Evolutionary conservation across 2,888 invertebrate species (phyloP).

Genomic region (Coelopa pilipes): DNA sequence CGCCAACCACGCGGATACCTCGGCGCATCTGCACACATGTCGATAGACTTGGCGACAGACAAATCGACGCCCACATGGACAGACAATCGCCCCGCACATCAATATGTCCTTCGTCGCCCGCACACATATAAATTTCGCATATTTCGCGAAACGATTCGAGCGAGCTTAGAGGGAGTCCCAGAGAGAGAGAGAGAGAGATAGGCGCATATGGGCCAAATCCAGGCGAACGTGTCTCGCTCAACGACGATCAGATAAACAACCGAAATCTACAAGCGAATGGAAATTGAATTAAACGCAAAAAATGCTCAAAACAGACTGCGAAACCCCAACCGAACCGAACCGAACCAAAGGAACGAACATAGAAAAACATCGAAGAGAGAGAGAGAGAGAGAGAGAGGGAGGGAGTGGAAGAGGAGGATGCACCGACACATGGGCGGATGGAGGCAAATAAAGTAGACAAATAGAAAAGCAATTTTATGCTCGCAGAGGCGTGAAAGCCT

Average conservation of each 20-base stretch:
- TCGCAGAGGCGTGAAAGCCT: constrained; percentile 61
- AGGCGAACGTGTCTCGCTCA: constrained; percentile 22
- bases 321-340: neutral
- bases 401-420: neutral
- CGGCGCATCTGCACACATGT: too few relatives aligned
- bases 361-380: neutral
- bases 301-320: neutral
- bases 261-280: constrained; percentile 32
- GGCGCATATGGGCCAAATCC: too few relatives aligned
- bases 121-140: too few relatives aligned
- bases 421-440: constrained; percentile 13
- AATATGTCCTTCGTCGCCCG: neutral
- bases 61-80: too few relatives aligned
- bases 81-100: neutral
- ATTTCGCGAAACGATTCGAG: neutral
- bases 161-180: neutral
- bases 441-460: constrained; percentile 10
- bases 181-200: neutral
- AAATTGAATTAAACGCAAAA: constrained; percentile 37
- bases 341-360: constrained; percentile 4
- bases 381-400: neutral
- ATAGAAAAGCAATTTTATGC: constrained; percentile 57
- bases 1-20: too few relatives aligned
- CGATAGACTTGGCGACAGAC: too few relatives aligned
- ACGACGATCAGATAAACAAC: constrained; percentile 35